Evolutionary conservation across 2,888 invertebrate genomes (phyloP).

Genomic region (Dryocosmus kuriphilus): DNA sequence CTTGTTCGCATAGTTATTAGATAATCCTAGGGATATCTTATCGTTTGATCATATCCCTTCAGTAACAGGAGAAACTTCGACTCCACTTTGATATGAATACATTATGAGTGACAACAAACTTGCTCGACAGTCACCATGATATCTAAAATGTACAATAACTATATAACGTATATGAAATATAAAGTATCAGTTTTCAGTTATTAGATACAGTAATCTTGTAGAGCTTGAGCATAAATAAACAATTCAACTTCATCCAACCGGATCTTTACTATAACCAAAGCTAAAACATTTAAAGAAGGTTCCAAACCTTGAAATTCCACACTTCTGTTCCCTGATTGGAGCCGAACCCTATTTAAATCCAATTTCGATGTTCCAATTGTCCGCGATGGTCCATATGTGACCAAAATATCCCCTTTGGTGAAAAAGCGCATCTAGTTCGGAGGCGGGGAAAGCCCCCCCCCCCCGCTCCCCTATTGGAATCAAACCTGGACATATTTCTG

Average conservation of each 20-base stretch:
- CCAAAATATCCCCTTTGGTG: background rate
- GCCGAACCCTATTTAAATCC: background rate
- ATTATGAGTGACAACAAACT: background rate
- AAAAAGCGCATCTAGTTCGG: background rate
- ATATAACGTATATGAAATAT: no score
- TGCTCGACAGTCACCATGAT: background rate
- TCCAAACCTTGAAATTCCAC: background rate
- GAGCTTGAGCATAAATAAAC: no score
- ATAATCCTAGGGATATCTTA: no score
- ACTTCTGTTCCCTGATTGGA: background rate
- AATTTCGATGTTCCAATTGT: background rate
- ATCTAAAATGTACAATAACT: no score
- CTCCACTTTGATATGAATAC: background rate
- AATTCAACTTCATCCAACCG: no score
- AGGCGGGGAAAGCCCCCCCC: background rate
- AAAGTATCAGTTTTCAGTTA: no score
- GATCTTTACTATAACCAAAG: no score
- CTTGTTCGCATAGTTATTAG: no score
- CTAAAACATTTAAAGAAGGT: background rate
- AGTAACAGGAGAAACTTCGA: background rate
- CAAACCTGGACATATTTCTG: constrained; percentile 60
- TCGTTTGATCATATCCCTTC: background rate
- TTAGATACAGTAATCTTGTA: no score
- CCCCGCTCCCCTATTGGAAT: constrained; percentile 44
- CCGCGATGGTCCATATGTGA: background rate